These are phyloP conservation scores for Torymus aiolomorphi DNA, from an alignment of 2,888 invertebrate species.

Conservation along the genomic window DNA sequence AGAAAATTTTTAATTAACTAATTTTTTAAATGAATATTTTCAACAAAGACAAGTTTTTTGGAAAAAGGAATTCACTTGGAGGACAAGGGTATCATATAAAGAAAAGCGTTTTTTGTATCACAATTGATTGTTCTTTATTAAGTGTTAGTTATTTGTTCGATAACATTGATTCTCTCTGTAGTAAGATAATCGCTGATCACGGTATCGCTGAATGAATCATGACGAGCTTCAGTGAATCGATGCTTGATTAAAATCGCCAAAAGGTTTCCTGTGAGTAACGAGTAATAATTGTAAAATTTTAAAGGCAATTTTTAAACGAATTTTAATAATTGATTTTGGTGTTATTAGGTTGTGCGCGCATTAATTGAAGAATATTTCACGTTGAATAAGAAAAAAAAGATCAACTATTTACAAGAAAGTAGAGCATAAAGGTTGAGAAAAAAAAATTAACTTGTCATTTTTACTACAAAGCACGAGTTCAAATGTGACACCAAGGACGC, in stretches of 20 bases:
- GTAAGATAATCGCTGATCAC: slow-evolving; percentile 32
- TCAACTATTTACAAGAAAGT: too few species aligned
- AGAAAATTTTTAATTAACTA: too few species aligned
- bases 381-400: slow-evolving; percentile 6
- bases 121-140: slow-evolving; percentile 32
- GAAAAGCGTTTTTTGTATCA: not conserved
- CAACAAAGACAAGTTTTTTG: too few species aligned
- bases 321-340: slow-evolving; percentile 17
- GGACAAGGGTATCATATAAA: not conserved
- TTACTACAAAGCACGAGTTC: slow-evolving; percentile 17
- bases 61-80: not conserved
- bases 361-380: not conserved
- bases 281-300: slow-evolving; percentile 46
- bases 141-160: not conserved
- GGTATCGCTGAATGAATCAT: slow-evolving; percentile 25
- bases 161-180: slow-evolving; percentile 13
- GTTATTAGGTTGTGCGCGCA: not conserved
- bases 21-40: too few species aligned
- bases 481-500: slow-evolving; percentile 41
- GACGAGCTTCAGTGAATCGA: slow-evolving; percentile 32
- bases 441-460: too few species aligned
- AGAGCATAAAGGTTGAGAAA: too few species aligned
- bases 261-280: slow-evolving; percentile 45
- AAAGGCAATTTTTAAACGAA: slow-evolving; percentile 38
- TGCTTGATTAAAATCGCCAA: slow-evolving; percentile 38